Percentiles rank a stretch among this genome's conserved stretches.
Conservation (phyloP, 2,797 vertebrate species). For the Anolis apletophallus region DNA sequence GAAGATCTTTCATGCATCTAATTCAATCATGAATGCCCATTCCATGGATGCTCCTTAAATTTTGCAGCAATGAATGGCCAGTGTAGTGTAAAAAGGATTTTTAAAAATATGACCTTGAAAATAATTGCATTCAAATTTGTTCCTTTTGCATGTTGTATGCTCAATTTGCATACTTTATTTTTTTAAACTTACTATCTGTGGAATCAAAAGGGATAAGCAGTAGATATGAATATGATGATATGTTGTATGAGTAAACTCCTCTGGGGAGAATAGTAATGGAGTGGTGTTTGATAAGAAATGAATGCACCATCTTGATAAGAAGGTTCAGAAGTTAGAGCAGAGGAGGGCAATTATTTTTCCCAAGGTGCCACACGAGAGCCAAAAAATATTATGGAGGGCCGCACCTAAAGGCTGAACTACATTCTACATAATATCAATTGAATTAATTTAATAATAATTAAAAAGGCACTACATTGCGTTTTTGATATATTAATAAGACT, state of each 20-base stretch:
- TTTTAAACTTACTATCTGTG: neutral
- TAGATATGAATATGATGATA: neutral
- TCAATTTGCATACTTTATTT: constrained; percentile 3
- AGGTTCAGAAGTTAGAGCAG: neutral
- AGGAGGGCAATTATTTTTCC: no score
- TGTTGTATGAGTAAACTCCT: neutral
- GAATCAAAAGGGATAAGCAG: neutral
- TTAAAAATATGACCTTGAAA: neutral
- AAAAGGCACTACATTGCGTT: no score
- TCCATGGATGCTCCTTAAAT: neutral
- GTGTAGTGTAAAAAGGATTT: neutral
- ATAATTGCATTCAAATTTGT: neutral
- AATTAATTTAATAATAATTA: no score
- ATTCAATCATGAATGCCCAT: neutral
- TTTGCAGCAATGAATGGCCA: neutral
- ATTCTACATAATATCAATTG: no score
- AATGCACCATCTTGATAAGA: neutral
- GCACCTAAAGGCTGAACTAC: no score
- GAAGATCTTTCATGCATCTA: neutral
- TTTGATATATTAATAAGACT: no score
- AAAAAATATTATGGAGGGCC: no score
- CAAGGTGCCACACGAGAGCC: no score
- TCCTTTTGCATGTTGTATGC: neutral
- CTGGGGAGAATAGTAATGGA: neutral
- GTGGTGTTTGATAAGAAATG: neutral